Evolutionary conservation across 1,140 invertebrate species (phyloP).

Genomic region (Diplogasteroides magnus): DNA sequence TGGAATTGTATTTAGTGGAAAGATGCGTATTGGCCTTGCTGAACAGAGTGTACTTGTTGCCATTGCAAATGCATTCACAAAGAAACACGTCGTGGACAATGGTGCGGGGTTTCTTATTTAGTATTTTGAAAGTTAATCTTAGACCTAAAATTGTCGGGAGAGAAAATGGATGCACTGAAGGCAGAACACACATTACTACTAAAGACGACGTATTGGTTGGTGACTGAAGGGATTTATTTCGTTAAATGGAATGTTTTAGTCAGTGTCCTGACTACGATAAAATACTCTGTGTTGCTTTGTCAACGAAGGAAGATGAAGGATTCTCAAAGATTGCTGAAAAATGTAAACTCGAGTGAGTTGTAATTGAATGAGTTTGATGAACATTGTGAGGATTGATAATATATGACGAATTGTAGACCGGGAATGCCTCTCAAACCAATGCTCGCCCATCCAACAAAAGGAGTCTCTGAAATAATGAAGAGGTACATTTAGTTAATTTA

Average conservation of each 20-base stretch:
- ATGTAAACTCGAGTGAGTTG: conserved; percentile 65
- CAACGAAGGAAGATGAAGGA: conserved; percentile 63
- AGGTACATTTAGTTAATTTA: neutral
- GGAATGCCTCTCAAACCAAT: conserved; percentile 89
- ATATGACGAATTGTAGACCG: neutral
- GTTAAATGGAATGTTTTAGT: conserved; percentile 59
- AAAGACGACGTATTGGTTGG: conserved; percentile 86
- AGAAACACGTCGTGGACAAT: conserved; percentile 35
- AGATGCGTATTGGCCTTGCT: conserved; percentile 88
- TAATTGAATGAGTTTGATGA: too few relatives aligned
- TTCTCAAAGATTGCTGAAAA: conserved; percentile 71
- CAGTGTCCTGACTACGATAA: conserved; percentile 92
- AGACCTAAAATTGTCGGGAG: conserved; percentile 61
- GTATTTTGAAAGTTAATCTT: conserved; percentile 48
- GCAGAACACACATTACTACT: conserved; percentile 73
- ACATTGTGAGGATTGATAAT: neutral
- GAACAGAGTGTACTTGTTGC: conserved; percentile 88
- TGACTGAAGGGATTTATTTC: neutral
- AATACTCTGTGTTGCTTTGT: conserved; percentile 74
- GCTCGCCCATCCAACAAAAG: conserved; percentile 95
- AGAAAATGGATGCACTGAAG: conserved; percentile 73
- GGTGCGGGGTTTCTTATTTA: conserved; percentile 27
- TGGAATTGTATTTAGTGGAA: conserved; percentile 64
- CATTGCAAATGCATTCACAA: conserved; percentile 73
- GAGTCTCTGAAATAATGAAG: conserved; percentile 75